Base-by-base conservation (phyloP, 2,888 invertebrate species). In the Neria commutata region DNA sequence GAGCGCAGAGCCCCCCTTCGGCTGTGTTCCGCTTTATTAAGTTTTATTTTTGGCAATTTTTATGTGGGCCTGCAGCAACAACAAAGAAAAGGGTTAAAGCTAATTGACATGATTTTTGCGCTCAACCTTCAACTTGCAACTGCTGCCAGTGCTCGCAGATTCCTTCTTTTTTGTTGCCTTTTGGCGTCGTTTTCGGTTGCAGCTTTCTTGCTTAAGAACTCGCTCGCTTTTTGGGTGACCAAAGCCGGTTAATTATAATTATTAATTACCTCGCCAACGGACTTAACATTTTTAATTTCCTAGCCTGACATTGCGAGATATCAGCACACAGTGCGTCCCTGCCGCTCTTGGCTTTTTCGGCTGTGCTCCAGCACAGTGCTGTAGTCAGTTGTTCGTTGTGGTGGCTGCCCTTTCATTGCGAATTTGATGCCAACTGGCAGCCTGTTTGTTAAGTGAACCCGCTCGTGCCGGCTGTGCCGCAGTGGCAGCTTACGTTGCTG, bases 191-290 rank as follows among this genome's bases (percentile, higher is more conserved):
- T 37, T 14, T 14, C n/a, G n/a, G 6, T 14, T n/a, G n/a, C 6
- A 14, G 6, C n/a, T 37, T 37, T 37, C n/a, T 8, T 5, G 4
- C 37, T 37, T 10, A n/a, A 6, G 14, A 5, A 14, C 6, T 37
- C n/a, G 6, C n/a, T 11, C n/a, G 37, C 37, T n/a, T 11, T 37
- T 10, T 4, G 24, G 8, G 46, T 21, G 17, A 14, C 48, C 25
- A n/a, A 48, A 48, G 48, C 48, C 17, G 48, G 48, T 48, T 48
- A 48, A 48, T 48, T 48, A 48, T 16, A 48, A 48, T 48, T 48
- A 48, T 48, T 48, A 48, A 48, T 48, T 48, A 48, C 48, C n/a
- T 25, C 4, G 42, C 37, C 46, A 46, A 10, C 46, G 19, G 46
- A 21, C 21, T 46, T 19, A 24, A 24, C 29, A 14, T 24, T 21